Conservation (phyloP, 2,888 invertebrate genomes). For the Branchellion lobata region DNA sequence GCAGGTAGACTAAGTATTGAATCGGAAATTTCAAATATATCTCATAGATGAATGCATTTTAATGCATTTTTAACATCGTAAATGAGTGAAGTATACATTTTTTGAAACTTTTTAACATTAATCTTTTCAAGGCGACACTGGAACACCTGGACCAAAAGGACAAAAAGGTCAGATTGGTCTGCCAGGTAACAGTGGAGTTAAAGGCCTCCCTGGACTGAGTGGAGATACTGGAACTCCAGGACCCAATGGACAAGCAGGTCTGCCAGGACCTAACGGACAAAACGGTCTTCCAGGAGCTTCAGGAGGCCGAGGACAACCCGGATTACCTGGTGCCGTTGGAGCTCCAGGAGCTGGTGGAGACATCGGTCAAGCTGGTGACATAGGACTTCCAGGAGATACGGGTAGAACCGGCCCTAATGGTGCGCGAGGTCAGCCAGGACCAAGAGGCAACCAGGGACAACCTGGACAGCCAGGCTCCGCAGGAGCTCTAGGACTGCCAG, state of each 20-base stretch:
- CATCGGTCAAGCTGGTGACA: conserved; percentile 48
- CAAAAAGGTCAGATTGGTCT: conserved; percentile 41
- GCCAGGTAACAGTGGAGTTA: conserved; percentile 27
- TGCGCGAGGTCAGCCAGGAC: conserved; percentile 64
- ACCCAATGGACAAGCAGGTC: conserved; percentile 38
- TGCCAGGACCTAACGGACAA: conserved; percentile 38
- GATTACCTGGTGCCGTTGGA: conserved; percentile 30
- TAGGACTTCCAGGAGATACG: conserved; percentile 38
- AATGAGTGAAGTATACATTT: no score
- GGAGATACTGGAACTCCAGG: conserved; percentile 33
- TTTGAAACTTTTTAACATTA: not conserved
- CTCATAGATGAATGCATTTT: not conserved
- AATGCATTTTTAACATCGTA: no score
- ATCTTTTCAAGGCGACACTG: conserved; percentile 18
- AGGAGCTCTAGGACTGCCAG: conserved; percentile 45
- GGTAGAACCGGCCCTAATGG: conserved; percentile 67
- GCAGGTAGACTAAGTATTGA: no score
- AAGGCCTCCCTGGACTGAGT: conserved; percentile 19
- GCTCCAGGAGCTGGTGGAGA: conserved; percentile 45
- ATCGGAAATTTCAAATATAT: no score
- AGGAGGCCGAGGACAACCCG: conserved; percentile 51
- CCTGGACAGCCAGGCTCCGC: conserved; percentile 33
- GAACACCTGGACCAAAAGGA: conserved; percentile 43
- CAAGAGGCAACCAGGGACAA: conserved; percentile 47
- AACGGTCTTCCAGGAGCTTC: conserved; percentile 41